A percentile compares a stretch with the other conserved stretches of the same genome.
phyloP scores from a whole-genome alignment of 2,113 vertebrate species.

The Lipophrys pholis region DNA sequence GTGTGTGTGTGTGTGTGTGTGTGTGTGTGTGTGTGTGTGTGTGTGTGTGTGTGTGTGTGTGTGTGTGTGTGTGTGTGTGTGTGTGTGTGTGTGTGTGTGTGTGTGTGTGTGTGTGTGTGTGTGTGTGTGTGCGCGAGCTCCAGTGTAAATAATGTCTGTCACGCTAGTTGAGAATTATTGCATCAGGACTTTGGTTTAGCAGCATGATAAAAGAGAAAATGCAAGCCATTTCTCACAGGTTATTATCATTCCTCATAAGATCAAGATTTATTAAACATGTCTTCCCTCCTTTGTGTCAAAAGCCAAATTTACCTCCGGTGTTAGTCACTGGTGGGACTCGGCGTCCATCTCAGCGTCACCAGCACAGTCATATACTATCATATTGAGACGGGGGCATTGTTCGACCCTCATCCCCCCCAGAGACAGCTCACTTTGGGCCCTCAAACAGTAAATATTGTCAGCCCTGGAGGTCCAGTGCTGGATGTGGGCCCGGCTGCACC shows the following conservation, averaged over 20 bases:
- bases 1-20: not conserved
- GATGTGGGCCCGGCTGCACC: not conserved
- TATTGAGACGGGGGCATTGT: slow-evolving; percentile 11
- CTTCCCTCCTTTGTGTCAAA: slow-evolving; percentile 18
- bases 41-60: not conserved
- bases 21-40: not conserved
- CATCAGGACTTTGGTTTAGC: slow-evolving; percentile 20
- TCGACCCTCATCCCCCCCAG: not conserved
- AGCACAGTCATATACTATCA: slow-evolving; percentile 11
- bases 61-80: slow-evolving; percentile 1
- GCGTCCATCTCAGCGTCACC: slow-evolving; percentile 12
- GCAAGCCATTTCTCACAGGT: slow-evolving; percentile 50
- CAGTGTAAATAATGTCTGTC: slow-evolving; percentile 30
- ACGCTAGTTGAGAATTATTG: slow-evolving; percentile 37
- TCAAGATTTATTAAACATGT: slow-evolving; percentile 49
- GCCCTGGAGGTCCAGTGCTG: slow-evolving; percentile 17
- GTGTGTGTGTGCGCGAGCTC: slow-evolving; percentile 8
- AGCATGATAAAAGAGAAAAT: slow-evolving; percentile 43
- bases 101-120: not conserved
- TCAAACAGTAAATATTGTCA: slow-evolving; percentile 33
- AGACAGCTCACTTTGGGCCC: slow-evolving; percentile 24
- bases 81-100: not conserved
- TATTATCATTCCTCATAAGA: slow-evolving; percentile 33
- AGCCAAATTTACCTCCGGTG: slow-evolving; percentile 31
- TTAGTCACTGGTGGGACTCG: slow-evolving; percentile 29